Evolutionary conservation across 2,113 vertebrate species (phyloP), one percentile per base, ranked within the genome.

Genomic region (Nyctibius bracteatus): DNA sequence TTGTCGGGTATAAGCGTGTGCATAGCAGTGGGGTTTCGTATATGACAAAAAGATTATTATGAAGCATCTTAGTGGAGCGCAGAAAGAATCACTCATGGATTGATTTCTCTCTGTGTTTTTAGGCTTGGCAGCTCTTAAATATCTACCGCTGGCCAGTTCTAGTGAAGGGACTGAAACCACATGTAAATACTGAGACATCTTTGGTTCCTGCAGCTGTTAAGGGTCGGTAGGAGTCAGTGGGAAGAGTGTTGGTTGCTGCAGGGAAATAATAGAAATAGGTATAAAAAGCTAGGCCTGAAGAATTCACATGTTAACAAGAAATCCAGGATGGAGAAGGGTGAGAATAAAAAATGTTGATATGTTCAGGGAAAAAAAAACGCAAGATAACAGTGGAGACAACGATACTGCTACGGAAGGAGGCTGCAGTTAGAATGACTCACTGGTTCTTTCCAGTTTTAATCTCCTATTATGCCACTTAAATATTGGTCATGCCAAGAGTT

Each of bases 401-500:
- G 25, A 70, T 86, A 82, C 82, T 90, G 41, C 54, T 86, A 21
- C 0, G 3, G 62, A 87, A 74, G 54, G 62, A 88, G 58, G 31
- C 44, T 65, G 35, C 4, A 3, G 57, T 58, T 57, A 9, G 31
- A 96, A 58, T 62, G 58, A 93, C 51, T 70, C 66, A 43, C 31
- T 62, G 44, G n/a, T 65, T 58, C 66, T 82, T 82, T 80, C 55
- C 81, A 75, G n/a, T 73, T 97, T 87, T 62, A 72, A 70, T 80
- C 44, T 74, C 44, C 65, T 75, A 3, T 91, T 80, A 52, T 20
- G 41, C 37, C 82, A 44, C 44, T 84, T 68, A 71, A 94, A 39
- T 52, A 61, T 43, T 27, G 68, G 41, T 81, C 31, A 22, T 35
- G 59, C 55, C 52, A 81, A 83, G 51, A 83, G 19, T 70, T 66